Base-by-base conservation (phyloP, 2,888 invertebrate species). In the Prosopocoilus inquinatus region DNA sequence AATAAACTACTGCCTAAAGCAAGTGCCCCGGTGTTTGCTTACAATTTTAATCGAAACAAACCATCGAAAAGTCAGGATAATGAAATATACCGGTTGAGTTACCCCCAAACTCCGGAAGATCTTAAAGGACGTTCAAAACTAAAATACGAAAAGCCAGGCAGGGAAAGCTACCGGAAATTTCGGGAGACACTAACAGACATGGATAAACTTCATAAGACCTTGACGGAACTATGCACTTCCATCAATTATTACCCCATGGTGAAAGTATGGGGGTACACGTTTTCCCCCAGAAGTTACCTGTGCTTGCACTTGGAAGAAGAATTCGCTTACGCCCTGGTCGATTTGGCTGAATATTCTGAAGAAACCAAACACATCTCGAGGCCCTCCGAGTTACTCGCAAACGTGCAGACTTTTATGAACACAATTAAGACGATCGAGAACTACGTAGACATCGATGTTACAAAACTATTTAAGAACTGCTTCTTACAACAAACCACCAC, bases 261-360 rank as follows among this genome's bases (percentile, higher is more conserved):
- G 15, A 93, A 93, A 72, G 97, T 99, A 2, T 98, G 97, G 96
- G 97, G 99, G 67, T 98, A 99, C 73, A 96, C 96, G 2, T 99
- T 99, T 79, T 96, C 97, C 0, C 99, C 99, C 0, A 82, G 97
- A 12, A 99, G 99, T 78, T 99, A 98, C 80, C 82, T 99, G 52
- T 91, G 95, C 66, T 96, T 97, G 70, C 96, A 98, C 78, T 81
- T 99, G 63, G 99, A 99, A 78, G 92, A 89, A 50, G 82, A 94
- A 66, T 94, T 94, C 75, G 90, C 90, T 1, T 87, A 94, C 64
- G 95, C 96, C 41, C 79, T 98, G 55, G 96, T 96, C 12, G 96
- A 95, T 2, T 97, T 98, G 96, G 96, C 94, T 1, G 97, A 96
- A 94, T 96, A 92, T 71, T 96, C 95, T 78, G 86, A 91, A 50